Evolutionary conservation across 2,113 vertebrate species (phyloP).

Genomic region (Malurus melanocephalus): DNA sequence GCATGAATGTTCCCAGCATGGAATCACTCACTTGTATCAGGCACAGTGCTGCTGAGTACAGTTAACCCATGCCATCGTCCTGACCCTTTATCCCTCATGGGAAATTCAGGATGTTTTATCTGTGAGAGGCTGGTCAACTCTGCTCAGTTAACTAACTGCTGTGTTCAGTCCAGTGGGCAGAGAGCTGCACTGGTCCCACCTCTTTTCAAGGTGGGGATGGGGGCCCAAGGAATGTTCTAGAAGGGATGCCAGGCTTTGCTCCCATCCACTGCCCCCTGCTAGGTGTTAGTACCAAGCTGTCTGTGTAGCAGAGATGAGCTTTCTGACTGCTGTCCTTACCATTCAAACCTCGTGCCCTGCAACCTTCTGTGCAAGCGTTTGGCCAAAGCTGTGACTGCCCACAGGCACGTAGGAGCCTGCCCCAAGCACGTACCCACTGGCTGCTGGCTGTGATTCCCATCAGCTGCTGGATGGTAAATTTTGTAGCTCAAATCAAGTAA

Average conservation of each 20-base stretch:
- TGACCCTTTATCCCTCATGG: rapidly evolving
- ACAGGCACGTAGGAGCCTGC: background rate
- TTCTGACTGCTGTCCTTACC: constrained; percentile 8
- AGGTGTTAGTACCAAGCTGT: constrained; percentile 14
- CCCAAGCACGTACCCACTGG: rapidly evolving
- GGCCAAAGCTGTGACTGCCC: background rate
- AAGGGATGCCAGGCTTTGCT: background rate
- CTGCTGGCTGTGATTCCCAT: background rate
- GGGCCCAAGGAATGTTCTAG: background rate
- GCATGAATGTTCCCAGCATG: background rate
- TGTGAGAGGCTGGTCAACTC: background rate
- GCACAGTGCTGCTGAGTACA: background rate
- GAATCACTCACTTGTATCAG: background rate
- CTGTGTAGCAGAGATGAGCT: background rate
- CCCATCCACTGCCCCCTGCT: background rate
- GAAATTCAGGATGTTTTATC: background rate
- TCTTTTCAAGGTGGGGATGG: background rate
- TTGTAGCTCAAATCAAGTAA: background rate
- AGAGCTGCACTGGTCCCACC: background rate
- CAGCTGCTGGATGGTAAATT: background rate
- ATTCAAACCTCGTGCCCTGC: constrained; percentile 1
- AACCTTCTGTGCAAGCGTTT: background rate
- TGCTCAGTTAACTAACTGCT: background rate
- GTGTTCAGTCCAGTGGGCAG: background rate
- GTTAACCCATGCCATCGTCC: background rate